Evolutionary conservation across 1,140 invertebrate species (phyloP), one percentile per base, ranked within the genome.

Genomic region (Colletes latitarsis): DNA sequence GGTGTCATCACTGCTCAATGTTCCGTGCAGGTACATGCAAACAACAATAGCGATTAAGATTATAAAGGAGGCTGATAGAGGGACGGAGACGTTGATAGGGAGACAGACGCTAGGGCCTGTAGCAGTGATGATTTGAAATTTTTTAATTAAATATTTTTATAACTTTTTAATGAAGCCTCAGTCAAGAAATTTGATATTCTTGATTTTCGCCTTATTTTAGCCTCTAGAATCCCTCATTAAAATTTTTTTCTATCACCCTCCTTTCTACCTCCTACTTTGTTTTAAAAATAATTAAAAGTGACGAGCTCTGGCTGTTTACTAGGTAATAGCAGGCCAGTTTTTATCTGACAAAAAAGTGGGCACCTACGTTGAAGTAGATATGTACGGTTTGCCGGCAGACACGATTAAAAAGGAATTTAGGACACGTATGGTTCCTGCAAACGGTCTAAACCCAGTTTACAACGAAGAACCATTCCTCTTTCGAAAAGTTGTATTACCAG

Each of bases 401-500:
- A 97, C 96, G 0, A 97, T 97, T 67, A 94, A 96, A 58, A 96
- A 96, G 88, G 97, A 98, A 93, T 97, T 97, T 90, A 94, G 96
- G 55, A 98, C 97, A 0, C 93, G 96, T 87, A 95, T 97, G 91
- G 95, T 98, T 15, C 96, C 97, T 4, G 95, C 94, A 58, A 98
- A 98, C 90, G 97, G 97, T 52, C 92, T 97, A 63, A 98, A 96
- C 94, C 97, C 95, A 75, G 96, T 96, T 87, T 98, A 96, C 94
- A 97, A 97, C 92, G 97, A 98, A 90, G 97, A 97, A 82, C 95
- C 96, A 8, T 98, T 98, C 93, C 94, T 97, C 3, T 98, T 98
- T 88, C 95, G 97, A 90, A 98, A 98, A 94, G 96, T 97, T 30
- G 99, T 99, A 12, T 94, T 99, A 8, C 99, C 99, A 0, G 99